These are phyloP conservation scores for Oncorhynchus clarkii DNA, from an alignment of 2,113 vertebrate species.

Conservation along the genomic window DNA sequence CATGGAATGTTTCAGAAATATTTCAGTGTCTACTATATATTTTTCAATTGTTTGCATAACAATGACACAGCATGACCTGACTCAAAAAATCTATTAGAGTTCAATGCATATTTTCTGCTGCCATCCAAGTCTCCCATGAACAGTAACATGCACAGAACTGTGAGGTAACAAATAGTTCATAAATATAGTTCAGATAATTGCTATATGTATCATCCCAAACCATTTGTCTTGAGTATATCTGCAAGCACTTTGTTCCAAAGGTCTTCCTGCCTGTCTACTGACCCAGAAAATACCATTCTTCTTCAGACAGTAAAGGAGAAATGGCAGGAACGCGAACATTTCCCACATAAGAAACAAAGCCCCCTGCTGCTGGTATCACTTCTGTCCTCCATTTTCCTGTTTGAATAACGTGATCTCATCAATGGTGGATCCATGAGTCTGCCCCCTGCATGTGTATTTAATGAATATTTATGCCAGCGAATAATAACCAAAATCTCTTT, in stretches of 20 bases:
- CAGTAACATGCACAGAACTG: neutral
- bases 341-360: neutral
- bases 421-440: slow-evolving; percentile 31
- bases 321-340: slow-evolving; percentile 15
- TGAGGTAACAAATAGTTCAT: slow-evolving; percentile 31
- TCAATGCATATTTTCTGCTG: neutral
- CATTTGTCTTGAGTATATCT: slow-evolving; percentile 31
- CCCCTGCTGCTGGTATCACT: slow-evolving; percentile 26
- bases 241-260: slow-evolving; percentile 20
- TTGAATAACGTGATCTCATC: slow-evolving; percentile 53
- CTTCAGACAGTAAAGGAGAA: neutral
- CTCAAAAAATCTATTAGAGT: neutral
- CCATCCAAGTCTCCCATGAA: neutral
- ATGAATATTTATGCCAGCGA: slow-evolving; percentile 65
- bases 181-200: slow-evolving; percentile 5
- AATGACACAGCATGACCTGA: neutral
- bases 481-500: slow-evolving; percentile 52
- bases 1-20: neutral
- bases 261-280: slow-evolving; percentile 22
- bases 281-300: slow-evolving; percentile 34
- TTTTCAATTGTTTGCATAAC: neutral
- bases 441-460: slow-evolving; percentile 28
- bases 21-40: neutral
- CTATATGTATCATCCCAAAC: slow-evolving; percentile 4
- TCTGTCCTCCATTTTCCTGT: slow-evolving; percentile 30